A percentile compares a stretch with the other conserved stretches of the same genome.
phyloP scores from a whole-genome alignment of 1,140 invertebrate genomes.

The Galleria mellonella region DNA sequence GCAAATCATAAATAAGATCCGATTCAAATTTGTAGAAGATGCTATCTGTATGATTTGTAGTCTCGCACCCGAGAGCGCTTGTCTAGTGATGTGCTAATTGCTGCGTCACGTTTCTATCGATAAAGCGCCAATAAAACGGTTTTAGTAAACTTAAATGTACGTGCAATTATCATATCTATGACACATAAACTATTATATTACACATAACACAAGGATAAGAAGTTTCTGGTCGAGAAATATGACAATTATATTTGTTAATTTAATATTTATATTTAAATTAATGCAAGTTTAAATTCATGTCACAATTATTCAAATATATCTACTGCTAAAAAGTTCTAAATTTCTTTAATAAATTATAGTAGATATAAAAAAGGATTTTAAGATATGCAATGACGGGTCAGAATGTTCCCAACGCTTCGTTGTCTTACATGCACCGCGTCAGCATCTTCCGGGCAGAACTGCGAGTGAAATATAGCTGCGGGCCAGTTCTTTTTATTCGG shows the following conservation, averaged over 20 bases:
- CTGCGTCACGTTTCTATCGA: slow-evolving; percentile 45
- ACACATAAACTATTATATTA: no score
- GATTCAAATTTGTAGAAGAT: slow-evolving; percentile 76
- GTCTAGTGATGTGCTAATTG: slow-evolving; percentile 69
- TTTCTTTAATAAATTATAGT: no score
- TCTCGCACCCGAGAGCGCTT: slow-evolving; percentile 63
- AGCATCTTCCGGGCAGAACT: slow-evolving; percentile 32
- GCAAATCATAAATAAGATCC: slow-evolving; percentile 75
- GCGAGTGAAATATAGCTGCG: slow-evolving; percentile 28
- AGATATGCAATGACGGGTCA: background rate
- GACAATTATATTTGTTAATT: no score
- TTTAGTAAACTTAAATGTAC: slow-evolving; percentile 15
- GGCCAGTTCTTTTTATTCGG: slow-evolving; percentile 27
- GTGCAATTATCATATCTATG: slow-evolving; percentile 5
- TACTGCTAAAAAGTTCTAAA: no score
- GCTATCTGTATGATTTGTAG: slow-evolving; percentile 74
- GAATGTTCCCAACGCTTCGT: slow-evolving; percentile 13
- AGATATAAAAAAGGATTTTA: no score
- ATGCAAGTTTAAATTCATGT: no score
- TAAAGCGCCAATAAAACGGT: slow-evolving; percentile 19
- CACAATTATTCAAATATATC: no score
- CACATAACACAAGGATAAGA: no score
- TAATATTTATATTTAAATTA: no score
- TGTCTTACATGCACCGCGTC: slow-evolving; percentile 19
- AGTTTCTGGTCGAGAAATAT: no score